These are phyloP conservation scores for Petromus typicus DNA, from an alignment of 2,113 vertebrate genomes.

Conservation along the genomic window DNA sequence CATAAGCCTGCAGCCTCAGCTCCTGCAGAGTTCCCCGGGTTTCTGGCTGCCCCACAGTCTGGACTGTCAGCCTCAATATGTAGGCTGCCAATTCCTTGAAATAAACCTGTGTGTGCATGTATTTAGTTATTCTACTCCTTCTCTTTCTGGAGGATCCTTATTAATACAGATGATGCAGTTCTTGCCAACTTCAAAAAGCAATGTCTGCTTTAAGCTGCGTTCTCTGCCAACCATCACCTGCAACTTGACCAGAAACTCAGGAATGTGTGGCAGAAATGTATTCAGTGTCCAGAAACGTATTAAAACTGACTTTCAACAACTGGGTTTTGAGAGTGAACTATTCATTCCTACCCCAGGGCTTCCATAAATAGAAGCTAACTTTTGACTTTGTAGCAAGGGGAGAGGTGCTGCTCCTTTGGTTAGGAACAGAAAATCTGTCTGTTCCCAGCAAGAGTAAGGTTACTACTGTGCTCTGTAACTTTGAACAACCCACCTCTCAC, in stretches of 20 bases:
- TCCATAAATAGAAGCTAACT: neutral
- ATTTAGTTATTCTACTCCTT: neutral
- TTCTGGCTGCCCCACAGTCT: neutral
- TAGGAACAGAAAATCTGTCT: slow-evolving; percentile 36
- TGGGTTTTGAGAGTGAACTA: neutral
- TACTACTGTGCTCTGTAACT: slow-evolving; percentile 21
- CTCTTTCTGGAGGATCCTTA: neutral
- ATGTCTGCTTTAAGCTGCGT: neutral
- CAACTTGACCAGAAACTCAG: neutral
- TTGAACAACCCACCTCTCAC: slow-evolving; percentile 37
- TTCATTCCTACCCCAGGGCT: neutral
- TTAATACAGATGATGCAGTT: neutral
- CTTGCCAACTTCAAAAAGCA: neutral
- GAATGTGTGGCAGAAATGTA: neutral
- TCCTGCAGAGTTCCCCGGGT: neutral
- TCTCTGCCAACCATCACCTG: neutral
- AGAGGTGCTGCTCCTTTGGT: neutral
- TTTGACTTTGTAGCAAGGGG: neutral
- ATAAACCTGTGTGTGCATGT: neutral
- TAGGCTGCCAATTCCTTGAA: neutral
- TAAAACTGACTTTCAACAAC: neutral
- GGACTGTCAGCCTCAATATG: neutral
- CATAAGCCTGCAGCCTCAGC: neutral
- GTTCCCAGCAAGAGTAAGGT: neutral
- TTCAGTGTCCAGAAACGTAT: neutral